A percentile compares a stretch with the other conserved stretches of the same genome.
These are phyloP conservation scores for Polylopha cassiicola DNA, from an alignment of 2,888 invertebrate species.

Conservation along the genomic window DNA sequence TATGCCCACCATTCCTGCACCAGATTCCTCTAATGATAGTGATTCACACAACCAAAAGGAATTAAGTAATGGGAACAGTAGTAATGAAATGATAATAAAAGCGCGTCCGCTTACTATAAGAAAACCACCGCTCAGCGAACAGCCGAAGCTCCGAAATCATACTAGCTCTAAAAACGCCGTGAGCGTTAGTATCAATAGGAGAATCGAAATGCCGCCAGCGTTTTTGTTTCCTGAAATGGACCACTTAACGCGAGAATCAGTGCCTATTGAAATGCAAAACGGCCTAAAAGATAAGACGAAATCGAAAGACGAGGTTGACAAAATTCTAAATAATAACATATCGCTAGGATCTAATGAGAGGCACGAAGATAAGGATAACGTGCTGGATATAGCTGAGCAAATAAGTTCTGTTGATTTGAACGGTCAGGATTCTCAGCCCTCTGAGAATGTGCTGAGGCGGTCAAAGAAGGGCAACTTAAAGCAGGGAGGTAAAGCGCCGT, in stretches of 20 bases:
- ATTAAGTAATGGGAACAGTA: constrained; percentile 54
- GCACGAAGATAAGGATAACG: constrained; percentile 62
- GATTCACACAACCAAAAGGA: constrained; percentile 62
- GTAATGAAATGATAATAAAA: constrained; percentile 79
- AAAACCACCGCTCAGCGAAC: constrained; percentile 88
- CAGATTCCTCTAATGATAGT: constrained; percentile 54
- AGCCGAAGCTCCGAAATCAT: constrained; percentile 83
- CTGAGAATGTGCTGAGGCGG: constrained; percentile 79
- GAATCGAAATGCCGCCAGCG: constrained; percentile 90
- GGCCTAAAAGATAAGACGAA: constrained; percentile 56
- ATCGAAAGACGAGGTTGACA: constrained; percentile 66
- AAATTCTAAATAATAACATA: constrained; percentile 52
- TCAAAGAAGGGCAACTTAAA: constrained; percentile 89
- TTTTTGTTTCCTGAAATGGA: constrained; percentile 88
- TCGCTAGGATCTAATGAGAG: constrained; percentile 50
- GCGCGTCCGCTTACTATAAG: constrained; percentile 90
- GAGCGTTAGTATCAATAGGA: constrained; percentile 82
- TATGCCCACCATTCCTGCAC: constrained; percentile 54
- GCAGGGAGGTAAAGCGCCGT: constrained; percentile 82
- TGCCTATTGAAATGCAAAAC: constrained; percentile 47
- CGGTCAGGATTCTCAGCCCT: constrained; percentile 73
- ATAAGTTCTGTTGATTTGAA: constrained; percentile 71
- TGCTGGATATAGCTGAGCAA: constrained; percentile 69
- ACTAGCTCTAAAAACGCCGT: constrained; percentile 76
- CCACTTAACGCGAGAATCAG: constrained; percentile 73